Conservation (phyloP, 2,888 invertebrate genomes). For the Drosophila sordidula region DNA sequence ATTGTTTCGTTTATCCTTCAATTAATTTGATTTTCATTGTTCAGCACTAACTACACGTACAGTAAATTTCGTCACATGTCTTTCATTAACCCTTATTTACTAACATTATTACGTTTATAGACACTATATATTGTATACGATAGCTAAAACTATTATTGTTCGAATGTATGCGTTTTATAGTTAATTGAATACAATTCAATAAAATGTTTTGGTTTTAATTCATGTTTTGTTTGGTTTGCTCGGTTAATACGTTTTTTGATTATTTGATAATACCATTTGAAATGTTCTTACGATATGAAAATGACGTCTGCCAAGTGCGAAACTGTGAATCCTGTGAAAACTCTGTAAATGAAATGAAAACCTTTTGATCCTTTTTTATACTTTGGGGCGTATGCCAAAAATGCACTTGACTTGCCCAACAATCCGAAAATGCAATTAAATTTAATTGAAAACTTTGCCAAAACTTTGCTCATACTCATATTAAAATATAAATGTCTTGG, state of each 20-base stretch:
- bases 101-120: slow-evolving; percentile 32
- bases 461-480: slow-evolving; percentile 51
- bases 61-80: slow-evolving; percentile 46
- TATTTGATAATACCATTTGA: slow-evolving; percentile 42
- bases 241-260: slow-evolving; percentile 64
- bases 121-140: slow-evolving; percentile 39
- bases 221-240: slow-evolving; percentile 10
- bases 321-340: background rate
- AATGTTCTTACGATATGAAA: slow-evolving; percentile 51
- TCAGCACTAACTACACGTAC: slow-evolving; percentile 66
- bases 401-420: slow-evolving; percentile 13
- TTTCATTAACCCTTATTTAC: slow-evolving; percentile 37
- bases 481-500: slow-evolving; percentile 28
- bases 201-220: slow-evolving; percentile 18
- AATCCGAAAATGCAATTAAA: slow-evolving; percentile 35
- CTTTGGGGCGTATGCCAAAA: slow-evolving; percentile 7
- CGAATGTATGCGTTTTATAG: slow-evolving; percentile 60
- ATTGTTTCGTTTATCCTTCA: slow-evolving; percentile 41
- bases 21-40: slow-evolving; percentile 56
- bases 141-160: slow-evolving; percentile 77
- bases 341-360: slow-evolving; percentile 29
- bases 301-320: slow-evolving; percentile 1
- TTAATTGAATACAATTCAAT: slow-evolving; percentile 49
- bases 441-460: slow-evolving; percentile 50
- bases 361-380: slow-evolving; percentile 4